phyloP scores from a whole-genome alignment of 2,888 invertebrate species.

The Gryllus longicercus region DNA sequence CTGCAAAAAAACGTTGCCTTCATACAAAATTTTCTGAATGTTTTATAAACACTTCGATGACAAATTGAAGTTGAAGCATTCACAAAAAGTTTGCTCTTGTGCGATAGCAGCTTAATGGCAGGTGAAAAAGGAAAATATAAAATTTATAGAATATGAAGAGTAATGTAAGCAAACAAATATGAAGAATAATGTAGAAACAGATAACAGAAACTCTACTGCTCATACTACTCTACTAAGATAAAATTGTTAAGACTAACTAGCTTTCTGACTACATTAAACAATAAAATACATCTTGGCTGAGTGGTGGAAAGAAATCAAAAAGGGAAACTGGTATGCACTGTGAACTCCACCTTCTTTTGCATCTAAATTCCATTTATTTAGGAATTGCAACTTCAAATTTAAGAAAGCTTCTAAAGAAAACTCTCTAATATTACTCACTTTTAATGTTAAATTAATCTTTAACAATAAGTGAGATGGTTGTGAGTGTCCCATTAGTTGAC shows the following conservation, averaged over 20 bases:
- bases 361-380: background rate
- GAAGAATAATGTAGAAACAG: background rate
- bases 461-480: slow-evolving; percentile 7
- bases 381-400: background rate
- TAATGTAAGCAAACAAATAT: too few relatives aligned
- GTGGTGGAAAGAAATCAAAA: background rate
- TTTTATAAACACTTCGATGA: too few relatives aligned
- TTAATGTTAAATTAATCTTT: slow-evolving; percentile 2
- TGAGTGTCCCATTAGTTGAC: slow-evolving; percentile 1
- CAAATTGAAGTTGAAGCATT: too few relatives aligned
- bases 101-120: too few relatives aligned
- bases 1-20: too few relatives aligned
- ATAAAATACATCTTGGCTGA: background rate
- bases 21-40: too few relatives aligned
- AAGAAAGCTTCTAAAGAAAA: slow-evolving; percentile 11
- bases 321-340: background rate
- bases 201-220: slow-evolving; percentile 6
- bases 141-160: too few relatives aligned
- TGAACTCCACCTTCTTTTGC: background rate
- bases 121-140: too few relatives aligned
- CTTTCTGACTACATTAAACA: background rate
- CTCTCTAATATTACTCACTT: slow-evolving; percentile 17
- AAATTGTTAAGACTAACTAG: background rate
- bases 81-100: too few relatives aligned
- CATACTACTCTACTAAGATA: background rate